phyloP scores from a whole-genome alignment of 2,888 invertebrate genomes.

The Lutraria lutraria region DNA sequence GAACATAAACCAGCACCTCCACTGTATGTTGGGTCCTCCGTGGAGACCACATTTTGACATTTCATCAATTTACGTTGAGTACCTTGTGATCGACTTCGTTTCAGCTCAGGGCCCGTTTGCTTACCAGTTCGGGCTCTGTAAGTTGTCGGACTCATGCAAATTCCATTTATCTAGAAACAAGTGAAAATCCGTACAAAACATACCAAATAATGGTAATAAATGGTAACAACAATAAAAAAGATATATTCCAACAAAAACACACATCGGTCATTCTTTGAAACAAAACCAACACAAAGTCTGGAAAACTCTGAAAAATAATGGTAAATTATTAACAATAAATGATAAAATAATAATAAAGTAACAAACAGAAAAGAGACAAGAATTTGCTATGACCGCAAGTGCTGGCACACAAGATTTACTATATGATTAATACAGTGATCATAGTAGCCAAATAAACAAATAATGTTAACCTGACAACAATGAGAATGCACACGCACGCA shows the following conservation, averaged over 20 bases:
- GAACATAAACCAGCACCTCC: conserved; percentile 71
- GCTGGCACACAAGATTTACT: conserved; percentile 17
- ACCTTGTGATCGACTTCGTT: conserved; percentile 97
- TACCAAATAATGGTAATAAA: conserved; percentile 36
- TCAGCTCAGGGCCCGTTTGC: conserved; percentile 89
- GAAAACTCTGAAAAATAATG: conserved; percentile 38
- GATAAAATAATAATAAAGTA: conserved; percentile 10
- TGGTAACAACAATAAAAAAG: conserved; percentile 19
- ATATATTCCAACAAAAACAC: conserved; percentile 32
- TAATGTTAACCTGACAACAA: conserved; percentile 4
- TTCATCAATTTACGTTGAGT: conserved; percentile 83
- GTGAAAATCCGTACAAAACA: conserved; percentile 54
- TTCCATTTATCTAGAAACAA: conserved; percentile 91
- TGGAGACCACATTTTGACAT: conserved; percentile 84
- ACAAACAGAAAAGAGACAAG: conserved; percentile 26
- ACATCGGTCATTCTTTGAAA: conserved; percentile 32
- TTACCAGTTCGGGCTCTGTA: conserved; percentile 85
- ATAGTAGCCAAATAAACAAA: conserved; percentile 20
- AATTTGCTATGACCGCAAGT: conserved; percentile 30
- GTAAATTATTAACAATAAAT: conserved; percentile 37
- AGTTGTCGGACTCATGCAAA: conserved; percentile 90
- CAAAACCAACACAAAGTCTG: conserved; percentile 31
- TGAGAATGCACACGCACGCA: neutral
- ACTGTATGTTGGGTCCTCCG: conserved; percentile 84
- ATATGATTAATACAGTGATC: neutral